Conservation (phyloP, 2,888 invertebrate species). For the Chaetoderma sp. region DNA sequence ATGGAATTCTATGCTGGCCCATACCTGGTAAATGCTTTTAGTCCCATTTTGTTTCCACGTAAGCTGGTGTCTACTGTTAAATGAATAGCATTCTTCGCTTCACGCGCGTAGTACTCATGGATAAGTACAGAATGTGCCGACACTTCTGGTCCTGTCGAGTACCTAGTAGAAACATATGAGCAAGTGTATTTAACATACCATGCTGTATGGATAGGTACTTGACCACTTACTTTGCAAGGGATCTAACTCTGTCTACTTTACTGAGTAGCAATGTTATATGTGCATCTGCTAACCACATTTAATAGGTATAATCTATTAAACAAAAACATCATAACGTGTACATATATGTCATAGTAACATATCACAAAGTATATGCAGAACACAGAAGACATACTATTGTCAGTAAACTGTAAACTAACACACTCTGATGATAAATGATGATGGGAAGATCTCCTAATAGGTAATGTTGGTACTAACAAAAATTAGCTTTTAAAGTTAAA, state of each 20-base stretch:
- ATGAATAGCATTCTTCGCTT: constrained; percentile 90
- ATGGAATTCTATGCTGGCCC: too few relatives aligned
- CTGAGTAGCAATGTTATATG: too few relatives aligned
- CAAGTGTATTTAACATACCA: background rate
- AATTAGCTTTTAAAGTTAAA: too few relatives aligned
- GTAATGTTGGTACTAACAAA: too few relatives aligned
- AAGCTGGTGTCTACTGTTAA: constrained; percentile 95
- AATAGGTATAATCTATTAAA: background rate
- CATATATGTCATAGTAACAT: background rate
- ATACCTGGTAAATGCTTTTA: constrained; percentile 89
- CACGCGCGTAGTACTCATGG: constrained; percentile 96
- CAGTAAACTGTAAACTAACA: too few relatives aligned
- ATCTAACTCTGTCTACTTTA: too few relatives aligned
- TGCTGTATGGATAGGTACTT: too few relatives aligned
- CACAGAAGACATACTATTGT: too few relatives aligned
- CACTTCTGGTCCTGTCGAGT: constrained; percentile 96
- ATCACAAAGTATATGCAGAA: too few relatives aligned
- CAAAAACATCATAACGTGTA: background rate
- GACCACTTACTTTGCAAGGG: too few relatives aligned
- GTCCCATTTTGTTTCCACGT: constrained; percentile 88
- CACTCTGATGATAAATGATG: too few relatives aligned
- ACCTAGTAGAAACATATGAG: constrained; percentile 61
- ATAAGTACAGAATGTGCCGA: constrained; percentile 97
- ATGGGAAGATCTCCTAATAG: too few relatives aligned
- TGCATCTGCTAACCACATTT: background rate